Evolutionary conservation across 2,888 invertebrate species (phyloP).

Genomic region (Amphimallon solstitiale): DNA sequence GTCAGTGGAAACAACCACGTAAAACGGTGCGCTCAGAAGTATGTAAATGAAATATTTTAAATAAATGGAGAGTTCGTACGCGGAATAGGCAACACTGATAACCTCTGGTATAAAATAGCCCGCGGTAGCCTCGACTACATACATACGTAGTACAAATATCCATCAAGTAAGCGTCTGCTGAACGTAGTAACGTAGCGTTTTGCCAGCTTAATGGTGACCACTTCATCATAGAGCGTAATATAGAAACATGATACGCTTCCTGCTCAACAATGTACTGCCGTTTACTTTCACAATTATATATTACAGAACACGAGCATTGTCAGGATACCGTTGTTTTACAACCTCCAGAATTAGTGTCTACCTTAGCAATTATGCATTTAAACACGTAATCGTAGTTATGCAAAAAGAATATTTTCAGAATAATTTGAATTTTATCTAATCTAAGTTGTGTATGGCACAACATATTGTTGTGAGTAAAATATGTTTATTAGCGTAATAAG

Average conservation of each 20-base stretch:
- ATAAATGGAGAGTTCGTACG: constrained; percentile 11
- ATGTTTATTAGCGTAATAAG: no score
- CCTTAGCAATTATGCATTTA: constrained; percentile 16
- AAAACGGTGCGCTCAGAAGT: no score
- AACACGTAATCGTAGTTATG: no score
- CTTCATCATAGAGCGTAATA: constrained; percentile 31
- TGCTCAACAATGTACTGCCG: constrained; percentile 32
- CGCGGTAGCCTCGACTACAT: background rate
- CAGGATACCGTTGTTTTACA: constrained; percentile 26
- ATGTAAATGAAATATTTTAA: constrained; percentile 20
- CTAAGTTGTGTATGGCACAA: no score
- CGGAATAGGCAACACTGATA: constrained; percentile 19
- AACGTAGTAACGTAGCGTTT: background rate
- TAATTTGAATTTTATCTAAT: no score
- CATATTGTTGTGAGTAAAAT: no score
- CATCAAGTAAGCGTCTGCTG: constrained; percentile 17
- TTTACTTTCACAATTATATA: constrained; percentile 35
- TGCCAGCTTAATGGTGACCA: constrained; percentile 30
- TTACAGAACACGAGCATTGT: constrained; percentile 15
- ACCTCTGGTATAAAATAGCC: constrained; percentile 26
- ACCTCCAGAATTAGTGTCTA: background rate
- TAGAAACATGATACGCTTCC: constrained; percentile 33
- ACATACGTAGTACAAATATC: constrained; percentile 9
- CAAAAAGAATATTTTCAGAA: no score
- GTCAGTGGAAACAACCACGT: no score